Conservation (phyloP, 2,888 invertebrate genomes). For the Brachynemurus nebulosus region DNA sequence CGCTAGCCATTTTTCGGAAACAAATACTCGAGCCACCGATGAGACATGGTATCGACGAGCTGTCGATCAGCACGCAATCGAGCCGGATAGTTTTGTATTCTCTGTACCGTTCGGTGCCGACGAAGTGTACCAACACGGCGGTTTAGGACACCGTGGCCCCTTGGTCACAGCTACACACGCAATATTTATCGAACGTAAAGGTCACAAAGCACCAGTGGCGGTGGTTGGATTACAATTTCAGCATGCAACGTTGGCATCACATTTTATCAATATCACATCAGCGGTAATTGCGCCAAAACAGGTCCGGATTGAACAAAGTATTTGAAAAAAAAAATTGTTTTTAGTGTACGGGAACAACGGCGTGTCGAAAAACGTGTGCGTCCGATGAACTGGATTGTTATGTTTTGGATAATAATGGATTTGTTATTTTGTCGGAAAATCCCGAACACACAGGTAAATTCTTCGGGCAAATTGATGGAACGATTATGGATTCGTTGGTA, state of each 20-base stretch:
- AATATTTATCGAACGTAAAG: constrained; percentile 70
- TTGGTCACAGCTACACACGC: constrained; percentile 84
- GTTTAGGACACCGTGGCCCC: constrained; percentile 34
- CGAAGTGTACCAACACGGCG: constrained; percentile 31
- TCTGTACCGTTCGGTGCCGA: constrained; percentile 67
- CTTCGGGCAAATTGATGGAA: constrained; percentile 88
- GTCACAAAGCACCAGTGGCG: constrained; percentile 75
- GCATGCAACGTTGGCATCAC: constrained; percentile 65
- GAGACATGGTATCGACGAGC: constrained; percentile 84
- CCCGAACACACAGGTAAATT: constrained; percentile 78
- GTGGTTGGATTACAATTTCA: constrained; percentile 87
- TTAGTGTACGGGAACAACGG: constrained; percentile 54
- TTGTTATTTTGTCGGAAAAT: constrained; percentile 80
- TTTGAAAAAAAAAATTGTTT: too few relatives aligned
- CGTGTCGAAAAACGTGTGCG: constrained; percentile 73
- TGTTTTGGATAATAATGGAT: constrained; percentile 88
- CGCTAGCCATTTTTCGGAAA: constrained; percentile 69
- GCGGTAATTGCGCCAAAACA: constrained; percentile 61
- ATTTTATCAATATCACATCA: constrained; percentile 80
- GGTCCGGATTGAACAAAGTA: too few relatives aligned
- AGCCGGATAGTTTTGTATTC: constrained; percentile 82
- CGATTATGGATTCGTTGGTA: constrained; percentile 85
- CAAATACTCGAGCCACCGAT: constrained; percentile 68
- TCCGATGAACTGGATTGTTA: constrained; percentile 84
- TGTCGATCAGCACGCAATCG: constrained; percentile 75